Percentiles rank a stretch among this genome's conserved stretches.
Evolutionary conservation across 92 coral and sea anemone species (phyloP).

Genomic region (Epizoanthus rinbou): DNA sequence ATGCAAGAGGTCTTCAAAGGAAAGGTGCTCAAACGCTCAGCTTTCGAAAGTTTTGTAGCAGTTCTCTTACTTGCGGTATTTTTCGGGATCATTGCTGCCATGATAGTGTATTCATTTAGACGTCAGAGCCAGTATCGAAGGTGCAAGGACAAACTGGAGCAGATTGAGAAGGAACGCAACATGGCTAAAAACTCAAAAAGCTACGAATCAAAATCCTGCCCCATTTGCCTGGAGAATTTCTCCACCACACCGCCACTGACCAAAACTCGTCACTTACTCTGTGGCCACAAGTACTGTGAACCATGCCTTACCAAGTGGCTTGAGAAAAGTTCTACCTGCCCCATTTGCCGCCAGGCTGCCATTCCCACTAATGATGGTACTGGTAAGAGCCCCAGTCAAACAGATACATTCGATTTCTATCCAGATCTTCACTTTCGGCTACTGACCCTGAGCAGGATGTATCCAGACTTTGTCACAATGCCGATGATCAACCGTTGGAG

Average conservation of each 20-base stretch:
- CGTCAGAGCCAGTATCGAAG: constrained; percentile 50
- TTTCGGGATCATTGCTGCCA: constrained; percentile 37
- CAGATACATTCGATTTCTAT: constrained; percentile 56
- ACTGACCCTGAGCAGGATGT: constrained; percentile 58
- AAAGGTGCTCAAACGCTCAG: constrained; percentile 38
- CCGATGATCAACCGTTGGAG: constrained; percentile 77
- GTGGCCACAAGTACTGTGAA: constrained; percentile 95
- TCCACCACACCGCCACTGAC: constrained; percentile 49
- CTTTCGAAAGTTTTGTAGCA: constrained; percentile 35
- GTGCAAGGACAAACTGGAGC: constrained; percentile 64
- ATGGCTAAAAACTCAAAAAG: constrained; percentile 59
- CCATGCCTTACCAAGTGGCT: constrained; percentile 84
- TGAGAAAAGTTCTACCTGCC: constrained; percentile 82
- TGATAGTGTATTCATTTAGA: constrained; percentile 39
- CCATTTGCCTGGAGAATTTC: constrained; percentile 87
- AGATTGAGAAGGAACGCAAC: constrained; percentile 78
- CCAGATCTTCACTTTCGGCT: constrained; percentile 82
- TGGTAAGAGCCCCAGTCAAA: neutral
- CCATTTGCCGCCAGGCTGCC: constrained; percentile 85
- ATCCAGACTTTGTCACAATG: constrained; percentile 65
- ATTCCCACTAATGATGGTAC: constrained; percentile 34
- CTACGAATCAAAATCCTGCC: constrained; percentile 75
- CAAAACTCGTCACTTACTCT: constrained; percentile 58
- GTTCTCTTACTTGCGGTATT: constrained; percentile 51
- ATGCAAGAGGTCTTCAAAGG: constrained; percentile 86